These are phyloP conservation scores for Cataglyphis cursor DNA, from an alignment of 2,888 invertebrate genomes.

Conservation along the genomic window DNA sequence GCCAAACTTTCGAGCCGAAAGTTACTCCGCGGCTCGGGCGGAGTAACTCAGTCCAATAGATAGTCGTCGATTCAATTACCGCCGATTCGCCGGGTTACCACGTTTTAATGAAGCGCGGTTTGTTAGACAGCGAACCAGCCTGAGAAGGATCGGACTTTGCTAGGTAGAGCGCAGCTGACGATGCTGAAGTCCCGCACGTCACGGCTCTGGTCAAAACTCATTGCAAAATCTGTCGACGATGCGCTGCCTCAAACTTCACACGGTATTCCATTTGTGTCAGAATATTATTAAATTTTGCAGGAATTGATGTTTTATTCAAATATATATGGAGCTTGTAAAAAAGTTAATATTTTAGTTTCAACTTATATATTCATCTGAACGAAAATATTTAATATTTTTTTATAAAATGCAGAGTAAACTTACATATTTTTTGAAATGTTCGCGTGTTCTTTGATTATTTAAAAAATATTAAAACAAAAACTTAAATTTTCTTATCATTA, in stretches of 20 bases:
- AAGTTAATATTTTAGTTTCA: too few species aligned
- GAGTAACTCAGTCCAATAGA: conserved; percentile 69
- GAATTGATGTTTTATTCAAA: background rate
- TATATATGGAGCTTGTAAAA: background rate
- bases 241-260: conserved; percentile 1
- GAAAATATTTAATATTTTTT: background rate
- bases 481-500: background rate
- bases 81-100: conserved; percentile 80
- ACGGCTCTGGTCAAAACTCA: conserved; percentile 44
- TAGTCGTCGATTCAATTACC: conserved; percentile 82
- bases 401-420: background rate
- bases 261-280: background rate
- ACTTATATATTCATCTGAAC: background rate
- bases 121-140: conserved; percentile 63
- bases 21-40: conserved; percentile 75
- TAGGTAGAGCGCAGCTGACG: conserved; percentile 38
- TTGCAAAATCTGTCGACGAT: conserved; percentile 26
- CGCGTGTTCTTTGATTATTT: background rate
- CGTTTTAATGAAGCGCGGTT: conserved; percentile 81
- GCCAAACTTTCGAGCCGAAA: conserved; percentile 78
- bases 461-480: background rate
- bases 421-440: background rate
- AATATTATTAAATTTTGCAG: background rate
- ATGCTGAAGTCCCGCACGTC: conserved; percentile 34
- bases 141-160: conserved; percentile 25